These are phyloP conservation scores for Drosophila trapezifrons DNA, from an alignment of 1,140 invertebrate genomes.

Conservation along the genomic window DNA sequence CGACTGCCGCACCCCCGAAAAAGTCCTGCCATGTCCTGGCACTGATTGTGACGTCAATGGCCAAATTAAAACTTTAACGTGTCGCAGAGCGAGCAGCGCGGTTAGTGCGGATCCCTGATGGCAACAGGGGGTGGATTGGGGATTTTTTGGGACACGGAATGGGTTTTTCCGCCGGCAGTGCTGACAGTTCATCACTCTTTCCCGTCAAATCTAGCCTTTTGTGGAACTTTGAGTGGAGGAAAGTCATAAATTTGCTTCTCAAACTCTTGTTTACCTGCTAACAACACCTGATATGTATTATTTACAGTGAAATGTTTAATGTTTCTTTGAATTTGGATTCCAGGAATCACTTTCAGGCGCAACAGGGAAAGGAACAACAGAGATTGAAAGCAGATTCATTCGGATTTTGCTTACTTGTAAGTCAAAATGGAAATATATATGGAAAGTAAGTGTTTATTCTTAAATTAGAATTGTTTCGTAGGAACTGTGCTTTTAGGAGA, in stretches of 20 bases:
- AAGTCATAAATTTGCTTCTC: background rate
- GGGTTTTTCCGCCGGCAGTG: slow-evolving; percentile 18
- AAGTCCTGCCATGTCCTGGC: slow-evolving; percentile 21
- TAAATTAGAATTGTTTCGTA: too few species aligned
- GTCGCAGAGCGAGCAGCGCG: slow-evolving; percentile 48
- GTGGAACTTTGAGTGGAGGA: too few species aligned
- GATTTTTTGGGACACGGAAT: slow-evolving; percentile 4
- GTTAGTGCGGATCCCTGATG: slow-evolving; percentile 26
- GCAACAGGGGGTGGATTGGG: background rate
- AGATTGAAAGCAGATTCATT: background rate
- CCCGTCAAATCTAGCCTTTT: slow-evolving; percentile 5
- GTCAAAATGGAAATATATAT: too few species aligned
- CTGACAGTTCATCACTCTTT: slow-evolving; percentile 23
- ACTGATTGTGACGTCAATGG: slow-evolving; percentile 77
- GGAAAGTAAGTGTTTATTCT: too few species aligned
- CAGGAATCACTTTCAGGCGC: background rate
- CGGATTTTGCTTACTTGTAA: too few species aligned
- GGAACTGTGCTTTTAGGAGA: too few species aligned
- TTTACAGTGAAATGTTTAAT: background rate
- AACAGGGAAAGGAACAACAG: background rate
- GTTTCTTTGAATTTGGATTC: background rate
- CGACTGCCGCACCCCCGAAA: slow-evolving; percentile 22
- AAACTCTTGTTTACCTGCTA: slow-evolving; percentile 5
- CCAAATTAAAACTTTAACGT: slow-evolving; percentile 79
- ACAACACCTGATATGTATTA: background rate